Conservation (phyloP, 1,140 invertebrate species). For the Drosophila pachea region DNA sequence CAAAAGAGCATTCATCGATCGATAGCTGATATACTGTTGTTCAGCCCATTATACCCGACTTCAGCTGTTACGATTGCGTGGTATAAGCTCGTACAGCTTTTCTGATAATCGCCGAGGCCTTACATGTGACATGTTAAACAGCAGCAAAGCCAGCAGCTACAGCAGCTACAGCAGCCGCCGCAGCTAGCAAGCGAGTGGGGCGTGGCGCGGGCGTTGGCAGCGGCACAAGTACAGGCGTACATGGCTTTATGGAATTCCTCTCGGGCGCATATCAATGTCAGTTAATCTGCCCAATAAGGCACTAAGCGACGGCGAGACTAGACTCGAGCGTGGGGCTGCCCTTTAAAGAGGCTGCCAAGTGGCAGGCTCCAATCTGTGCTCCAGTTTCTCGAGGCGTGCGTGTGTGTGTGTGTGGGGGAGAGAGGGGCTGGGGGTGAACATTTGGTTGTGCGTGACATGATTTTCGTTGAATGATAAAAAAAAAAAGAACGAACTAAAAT, state of each 20-base stretch:
- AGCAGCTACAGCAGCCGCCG: constrained; percentile 12
- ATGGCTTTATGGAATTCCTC: constrained; percentile 45
- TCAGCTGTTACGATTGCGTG: background rate
- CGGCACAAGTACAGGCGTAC: constrained; percentile 33
- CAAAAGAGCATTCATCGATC: background rate
- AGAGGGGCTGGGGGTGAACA: background rate
- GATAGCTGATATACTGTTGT: background rate
- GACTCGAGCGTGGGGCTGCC: constrained; percentile 21
- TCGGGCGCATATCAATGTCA: constrained; percentile 51
- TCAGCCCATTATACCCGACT: constrained; percentile 6
- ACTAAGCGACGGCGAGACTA: constrained; percentile 19
- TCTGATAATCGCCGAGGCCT: constrained; percentile 40
- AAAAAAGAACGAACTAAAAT: background rate
- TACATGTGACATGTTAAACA: constrained; percentile 51
- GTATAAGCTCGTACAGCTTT: constrained; percentile 33
- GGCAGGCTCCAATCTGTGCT: constrained; percentile 30
- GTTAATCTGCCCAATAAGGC: constrained; percentile 53
- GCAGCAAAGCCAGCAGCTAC: constrained; percentile 18
- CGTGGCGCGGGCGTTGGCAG: background rate
- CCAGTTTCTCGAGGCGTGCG: constrained; percentile 20
- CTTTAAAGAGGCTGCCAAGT: constrained; percentile 13
- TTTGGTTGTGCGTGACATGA: constrained; percentile 53
- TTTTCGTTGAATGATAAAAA: constrained; percentile 56
- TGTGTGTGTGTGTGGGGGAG: background rate
- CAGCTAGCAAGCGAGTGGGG: too few relatives aligned